Conservation (phyloP, 1,140 invertebrate genomes). For the Penaeus indicus region DNA sequence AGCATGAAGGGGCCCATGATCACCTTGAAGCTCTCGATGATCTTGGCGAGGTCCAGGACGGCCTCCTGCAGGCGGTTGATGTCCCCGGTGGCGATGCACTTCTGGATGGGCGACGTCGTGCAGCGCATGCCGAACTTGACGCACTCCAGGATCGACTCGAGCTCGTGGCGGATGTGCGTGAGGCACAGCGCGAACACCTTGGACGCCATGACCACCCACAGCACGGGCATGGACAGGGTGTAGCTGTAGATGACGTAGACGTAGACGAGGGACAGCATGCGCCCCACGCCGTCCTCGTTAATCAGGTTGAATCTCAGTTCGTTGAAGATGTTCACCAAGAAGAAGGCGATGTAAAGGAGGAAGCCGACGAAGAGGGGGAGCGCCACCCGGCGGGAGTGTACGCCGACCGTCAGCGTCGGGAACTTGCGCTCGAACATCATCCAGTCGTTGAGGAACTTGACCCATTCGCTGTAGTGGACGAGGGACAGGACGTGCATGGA, state of each 20-base stretch:
- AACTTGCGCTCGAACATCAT: constrained; percentile 60
- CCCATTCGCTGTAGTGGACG: constrained; percentile 61
- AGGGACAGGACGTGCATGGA: constrained; percentile 52
- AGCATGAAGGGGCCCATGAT: constrained; percentile 66
- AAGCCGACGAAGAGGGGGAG: constrained; percentile 61
- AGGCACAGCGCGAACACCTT: constrained; percentile 61
- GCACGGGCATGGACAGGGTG: constrained; percentile 64
- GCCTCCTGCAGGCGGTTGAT: constrained; percentile 65
- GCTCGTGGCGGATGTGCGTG: constrained; percentile 59
- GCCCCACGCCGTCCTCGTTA: constrained; percentile 61
- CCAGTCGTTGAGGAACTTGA: constrained; percentile 60
- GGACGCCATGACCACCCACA: constrained; percentile 66
- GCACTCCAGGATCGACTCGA: constrained; percentile 63
- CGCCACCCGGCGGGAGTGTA: constrained; percentile 39
- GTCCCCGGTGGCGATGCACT: constrained; percentile 64
- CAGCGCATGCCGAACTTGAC: constrained; percentile 62
- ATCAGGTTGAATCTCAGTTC: constrained; percentile 66
- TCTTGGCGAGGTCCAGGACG: constrained; percentile 60
- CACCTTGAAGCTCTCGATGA: constrained; percentile 64
- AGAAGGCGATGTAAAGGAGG: constrained; percentile 60
- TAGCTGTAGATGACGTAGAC: constrained; percentile 66
- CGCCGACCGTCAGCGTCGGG: constrained; percentile 61
- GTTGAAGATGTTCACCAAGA: constrained; percentile 64
- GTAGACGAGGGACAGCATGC: constrained; percentile 65
- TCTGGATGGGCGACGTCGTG: constrained; percentile 58